Evolutionary conservation across 2,797 vertebrate species (phyloP), one percentile per base, ranked within the genome.

Genomic region (Micromesistius poutassou): DNA sequence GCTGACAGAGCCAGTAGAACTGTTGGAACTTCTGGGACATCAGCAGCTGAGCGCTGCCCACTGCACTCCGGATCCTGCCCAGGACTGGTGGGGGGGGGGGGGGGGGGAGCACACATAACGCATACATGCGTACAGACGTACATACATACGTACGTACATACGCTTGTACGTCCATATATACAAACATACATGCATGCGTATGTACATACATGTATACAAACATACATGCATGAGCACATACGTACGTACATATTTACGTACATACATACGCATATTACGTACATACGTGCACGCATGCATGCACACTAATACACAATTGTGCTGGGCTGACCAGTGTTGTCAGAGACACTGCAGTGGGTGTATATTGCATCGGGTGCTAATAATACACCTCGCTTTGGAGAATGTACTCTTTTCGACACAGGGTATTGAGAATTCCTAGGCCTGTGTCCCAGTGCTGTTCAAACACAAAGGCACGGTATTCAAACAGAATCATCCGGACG

Each of bases 21-120:
- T 99, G 98, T 93, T 99, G 97, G 93, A 99, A 99, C 91, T 99
- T 99, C 94, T 99, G 98, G 84, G 98, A 98, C 97, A 99, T 98
- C 70, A 98, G 95, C 73, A 98, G 95, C 93, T 98, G 97, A 77
- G 97, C 97, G 4, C 97, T 98, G 88, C 97, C 97, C 79, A 98
- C 96, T 0, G 97, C 97, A 85, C 97, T 98, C 88, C 97, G 91
- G 90, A 98, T 98, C 86, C 97, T 98, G 75, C 97, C 97, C 82
- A 98, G 94, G 89, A 96, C 97, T 98, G 91, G 38, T 74, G 76
- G 76, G 42, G 12, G 42, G 13, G 42, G 16, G 16, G 55, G 1
- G n/a, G 5, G 8, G 8, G 62, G 2, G 25, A n/a, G 40, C 2
- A 42, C 40, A 42, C 14, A 42, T 16, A 42, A 16, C 7, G 0